Base-by-base conservation (phyloP, 2,797 vertebrate species). In the Aeoliscus strigatus region DNA sequence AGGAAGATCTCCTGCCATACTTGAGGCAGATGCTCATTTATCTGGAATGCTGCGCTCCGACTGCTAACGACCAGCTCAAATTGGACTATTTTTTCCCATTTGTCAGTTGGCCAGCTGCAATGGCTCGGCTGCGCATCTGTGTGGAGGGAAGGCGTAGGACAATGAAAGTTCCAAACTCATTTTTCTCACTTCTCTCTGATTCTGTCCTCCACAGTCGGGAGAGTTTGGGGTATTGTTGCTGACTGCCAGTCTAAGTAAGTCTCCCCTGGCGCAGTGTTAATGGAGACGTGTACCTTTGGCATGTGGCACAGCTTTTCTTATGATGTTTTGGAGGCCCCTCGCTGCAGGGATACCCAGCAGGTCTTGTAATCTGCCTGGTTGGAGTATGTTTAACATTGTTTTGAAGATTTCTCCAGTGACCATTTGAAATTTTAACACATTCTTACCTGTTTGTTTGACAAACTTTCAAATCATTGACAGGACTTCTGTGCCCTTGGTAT, bases 81-180 rank as follows among this genome's bases (percentile, higher is more conserved):
- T 92, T 91, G 91, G 89, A 92, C 92, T 90, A 90, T 92, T 94
- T 93, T 90, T 91, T 89, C 88, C 85, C 89, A 91, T 87, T 92
- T 94, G 91, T 94, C 91, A 92, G 83, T 60, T 50, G 89, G 88
- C 90, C 91, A 94, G 91, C 89, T 85, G 77, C 89, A 91, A 77
- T 68, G 77, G 85, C 86, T 91, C 87, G 87, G 89, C 88, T 88
- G 85, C 75, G 83, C 89, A 83, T 89, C 87, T 89, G 85, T 74
- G 79, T 77, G 75, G 78, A 86, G 81, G 73, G 64, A 90, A 86
- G 72, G 78, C 83, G 65, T 60, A 87, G 88, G 89, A 88, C 78
- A 90, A 87, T 84, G 84, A 82, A 89, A 89, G 88, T 89, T 92
- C 80, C 74, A 57, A 60, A 85, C 82, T 89, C 83, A 77, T 93